Evolutionary conservation across 2,797 vertebrate genomes (phyloP).

Genomic region (Nyctalus aviator): DNA sequence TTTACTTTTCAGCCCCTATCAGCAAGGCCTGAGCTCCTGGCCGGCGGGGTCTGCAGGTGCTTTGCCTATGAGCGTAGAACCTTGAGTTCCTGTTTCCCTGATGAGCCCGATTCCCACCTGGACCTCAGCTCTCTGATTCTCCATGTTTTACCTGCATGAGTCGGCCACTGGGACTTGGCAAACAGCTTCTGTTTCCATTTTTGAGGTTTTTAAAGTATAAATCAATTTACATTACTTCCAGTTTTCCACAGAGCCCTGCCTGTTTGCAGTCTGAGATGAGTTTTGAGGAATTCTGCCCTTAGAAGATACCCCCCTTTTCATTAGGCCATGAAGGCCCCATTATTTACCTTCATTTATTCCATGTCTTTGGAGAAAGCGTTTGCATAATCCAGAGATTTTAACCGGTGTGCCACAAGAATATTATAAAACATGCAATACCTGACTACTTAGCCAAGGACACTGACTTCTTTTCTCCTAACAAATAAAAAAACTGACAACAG

Average conservation of each 20-base stretch:
- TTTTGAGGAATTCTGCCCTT: neutral
- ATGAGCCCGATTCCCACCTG: neutral
- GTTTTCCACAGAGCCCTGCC: neutral
- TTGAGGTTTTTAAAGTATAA: slow-evolving; percentile 14
- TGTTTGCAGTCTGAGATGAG: neutral
- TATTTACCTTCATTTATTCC: neutral
- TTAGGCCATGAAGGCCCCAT: neutral
- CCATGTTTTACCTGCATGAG: neutral
- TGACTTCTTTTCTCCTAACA: neutral
- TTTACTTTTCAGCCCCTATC: neutral
- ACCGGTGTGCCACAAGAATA: neutral
- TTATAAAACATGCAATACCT: neutral
- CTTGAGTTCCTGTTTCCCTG: rapidly evolving
- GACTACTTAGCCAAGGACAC: neutral
- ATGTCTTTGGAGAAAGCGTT: neutral
- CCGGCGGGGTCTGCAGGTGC: neutral
- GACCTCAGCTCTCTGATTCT: neutral
- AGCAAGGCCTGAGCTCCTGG: neutral
- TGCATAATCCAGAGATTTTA: neutral
- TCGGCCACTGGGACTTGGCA: neutral
- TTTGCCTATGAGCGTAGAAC: neutral
- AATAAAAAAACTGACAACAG: neutral
- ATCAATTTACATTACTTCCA: slow-evolving; percentile 35
- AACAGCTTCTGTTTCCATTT: neutral
- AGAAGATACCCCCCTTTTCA: neutral